Evolutionary conservation across 2,888 invertebrate genomes (phyloP).

Genomic region (Catocala nupta): DNA sequence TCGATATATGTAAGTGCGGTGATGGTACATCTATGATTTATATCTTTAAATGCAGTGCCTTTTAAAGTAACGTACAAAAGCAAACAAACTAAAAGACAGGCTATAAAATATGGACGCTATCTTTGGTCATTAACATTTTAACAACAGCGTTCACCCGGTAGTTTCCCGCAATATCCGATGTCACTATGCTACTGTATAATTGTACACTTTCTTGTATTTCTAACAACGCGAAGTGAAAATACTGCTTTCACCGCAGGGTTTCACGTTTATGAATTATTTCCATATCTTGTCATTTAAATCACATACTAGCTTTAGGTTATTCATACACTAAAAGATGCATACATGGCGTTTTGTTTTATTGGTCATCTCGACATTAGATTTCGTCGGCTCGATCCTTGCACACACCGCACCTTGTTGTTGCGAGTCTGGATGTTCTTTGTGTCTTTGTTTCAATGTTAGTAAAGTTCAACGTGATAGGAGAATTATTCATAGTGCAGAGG

Average conservation of each 20-base stretch:
- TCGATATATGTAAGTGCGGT: no score
- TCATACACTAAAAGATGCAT: no score
- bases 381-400: no score
- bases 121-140: slow-evolving; percentile 2
- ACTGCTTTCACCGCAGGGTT: slow-evolving; percentile 34
- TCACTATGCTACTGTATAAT: slow-evolving; percentile 44
- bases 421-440: no score
- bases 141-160: slow-evolving; percentile 18
- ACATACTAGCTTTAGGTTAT: no score
- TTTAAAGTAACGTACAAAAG: not conserved
- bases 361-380: no score
- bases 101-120: not conserved
- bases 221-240: slow-evolving; percentile 43
- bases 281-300: not conserved
- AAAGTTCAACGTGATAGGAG: no score
- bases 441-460: no score
- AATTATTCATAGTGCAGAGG: no score
- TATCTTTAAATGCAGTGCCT: not conserved
- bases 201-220: slow-evolving; percentile 46
- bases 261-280: slow-evolving; percentile 1
- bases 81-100: not conserved
- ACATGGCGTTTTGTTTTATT: no score
- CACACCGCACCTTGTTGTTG: no score
- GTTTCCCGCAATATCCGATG: slow-evolving; percentile 48
- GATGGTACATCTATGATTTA: no score